Base-by-base conservation (phyloP, 35 echinoderm and acorn worm species). In the Ophiothrix spiculata region DNA sequence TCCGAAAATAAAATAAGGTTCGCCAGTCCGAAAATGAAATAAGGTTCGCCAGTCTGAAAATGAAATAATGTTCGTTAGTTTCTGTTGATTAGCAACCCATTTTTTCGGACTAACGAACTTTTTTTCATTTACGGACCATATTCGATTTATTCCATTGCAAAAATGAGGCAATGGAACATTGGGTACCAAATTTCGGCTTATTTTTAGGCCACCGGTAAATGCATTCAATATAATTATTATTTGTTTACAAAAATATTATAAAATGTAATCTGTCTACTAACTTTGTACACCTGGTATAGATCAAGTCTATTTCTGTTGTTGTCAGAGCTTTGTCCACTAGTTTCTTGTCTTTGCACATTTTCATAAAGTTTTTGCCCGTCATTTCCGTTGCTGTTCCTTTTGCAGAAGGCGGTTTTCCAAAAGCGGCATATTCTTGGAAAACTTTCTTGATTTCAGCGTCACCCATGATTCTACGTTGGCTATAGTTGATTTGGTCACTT, bases 361-460 rank as follows among this genome's bases (percentile, higher is more conserved):
- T 97, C 38, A 75, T 78, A 74, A 90, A 97, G 87, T 97, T 97
- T 56, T 93, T 92, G 74, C 91, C 93, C 6, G 91, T 90, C 17
- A 97, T 86, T 34, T 90, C 94, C 36, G 77, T 87, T 3, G 88
- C 87, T 40, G 93, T 83, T n/a, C n/a, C n/a, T n/a, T n/a, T n/a
- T n/a, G n/a, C n/a, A n/a, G n/a, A n/a, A 21, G 80, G 86, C 28
- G 80, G 86, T 23, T 81, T 73, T 15, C 91, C 91, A 37, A 93
- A 93, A 28, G 40, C 75, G 31, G 86, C 86, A 64, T 93, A 93
- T 64, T 93, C 82, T 82, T 93, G 31, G 36, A 93, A 93, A 33
- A 88, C 45, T 0, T 31, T 19, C 36, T 81, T 88, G 34, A 88
- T 35, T 28, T 13, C 36, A n/a, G n/a, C n/a, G n/a, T n/a, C n/a